Evolutionary conservation across 1,140 invertebrate species (phyloP), one percentile per base, ranked within the genome.

Genomic region (Sipha flava): DNA sequence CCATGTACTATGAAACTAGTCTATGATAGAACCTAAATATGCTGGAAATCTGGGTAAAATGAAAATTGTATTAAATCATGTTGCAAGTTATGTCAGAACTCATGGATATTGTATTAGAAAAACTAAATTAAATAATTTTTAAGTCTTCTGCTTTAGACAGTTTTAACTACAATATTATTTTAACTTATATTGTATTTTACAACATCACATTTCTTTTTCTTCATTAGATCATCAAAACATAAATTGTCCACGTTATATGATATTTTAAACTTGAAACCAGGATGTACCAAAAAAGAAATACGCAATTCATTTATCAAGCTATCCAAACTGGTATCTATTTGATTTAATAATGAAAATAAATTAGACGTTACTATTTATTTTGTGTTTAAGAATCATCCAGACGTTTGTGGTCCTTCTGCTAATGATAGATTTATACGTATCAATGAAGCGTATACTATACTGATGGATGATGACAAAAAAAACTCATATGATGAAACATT

Each of bases 401-500:
- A 88, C 81, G 83, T 82, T 34, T 87, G 87, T 82, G 87, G 88
- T 84, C 84, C 84, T 9, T 81, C 82, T 47, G 83, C 81, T 62
- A 87, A 88, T 79, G 86, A 88, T 23, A 86, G 86, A 79, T 91
- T 91, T 86, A 87, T 91, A 0, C 85, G 85, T 66, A 87, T 91
- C 54, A 88, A 89, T 31, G 90, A 91, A 84, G 90, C 90, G 2
- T 91, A 91, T 82, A 87, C 86, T 79, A 86, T 89, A 0, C 84
- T 91, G 10, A 87, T 88, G 12, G 90, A 90, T 81, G 85, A 88
- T 0, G 82, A 86, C 7, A 85, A 83, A n/a, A 85, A 90, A 47
- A 84, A 85, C 2, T 84, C 85, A 23, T 91, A 91, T 85, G 90
- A 91, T 75, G 70, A 72, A 72, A 62, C 64, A 34, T 37, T 80